Conservation (phyloP, 2,888 invertebrate species). For the Lumbricus terrestris region DNA sequence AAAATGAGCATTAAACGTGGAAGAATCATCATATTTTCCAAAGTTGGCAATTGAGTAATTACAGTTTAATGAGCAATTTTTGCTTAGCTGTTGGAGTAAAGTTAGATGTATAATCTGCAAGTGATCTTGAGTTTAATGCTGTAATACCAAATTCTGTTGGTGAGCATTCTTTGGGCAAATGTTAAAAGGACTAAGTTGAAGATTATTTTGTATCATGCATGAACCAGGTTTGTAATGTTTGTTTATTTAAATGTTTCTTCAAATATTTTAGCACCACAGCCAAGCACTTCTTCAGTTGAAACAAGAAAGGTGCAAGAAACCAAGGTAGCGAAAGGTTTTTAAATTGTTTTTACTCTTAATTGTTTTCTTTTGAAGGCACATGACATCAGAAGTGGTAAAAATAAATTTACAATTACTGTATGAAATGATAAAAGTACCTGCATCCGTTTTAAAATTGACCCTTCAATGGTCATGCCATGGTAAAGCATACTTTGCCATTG, state of each 20-base stretch:
- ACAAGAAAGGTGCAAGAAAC: not conserved
- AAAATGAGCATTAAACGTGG: too few relatives aligned
- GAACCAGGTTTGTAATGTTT: not conserved
- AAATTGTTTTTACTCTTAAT: not conserved
- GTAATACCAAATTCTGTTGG: too few relatives aligned
- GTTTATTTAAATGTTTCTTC: not conserved
- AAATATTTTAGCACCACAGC: not conserved
- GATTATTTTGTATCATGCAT: not conserved
- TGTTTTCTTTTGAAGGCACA: too few relatives aligned
- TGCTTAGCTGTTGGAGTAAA: too few relatives aligned
- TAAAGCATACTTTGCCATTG: not conserved
- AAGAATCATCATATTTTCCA: too few relatives aligned
- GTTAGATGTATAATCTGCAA: too few relatives aligned
- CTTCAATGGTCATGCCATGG: not conserved
- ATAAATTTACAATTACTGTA: not conserved
- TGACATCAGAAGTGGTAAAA: not conserved
- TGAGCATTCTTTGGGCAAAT: too few relatives aligned
- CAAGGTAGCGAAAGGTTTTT: not conserved
- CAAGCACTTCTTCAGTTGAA: not conserved
- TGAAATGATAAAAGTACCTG: not conserved
- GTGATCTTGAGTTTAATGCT: too few relatives aligned
- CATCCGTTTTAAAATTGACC: not conserved
- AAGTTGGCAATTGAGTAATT: too few relatives aligned
- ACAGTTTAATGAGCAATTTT: too few relatives aligned
- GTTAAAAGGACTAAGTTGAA: not conserved